Conservation (phyloP, 2,113 vertebrate species). For the Serinus canaria region DNA sequence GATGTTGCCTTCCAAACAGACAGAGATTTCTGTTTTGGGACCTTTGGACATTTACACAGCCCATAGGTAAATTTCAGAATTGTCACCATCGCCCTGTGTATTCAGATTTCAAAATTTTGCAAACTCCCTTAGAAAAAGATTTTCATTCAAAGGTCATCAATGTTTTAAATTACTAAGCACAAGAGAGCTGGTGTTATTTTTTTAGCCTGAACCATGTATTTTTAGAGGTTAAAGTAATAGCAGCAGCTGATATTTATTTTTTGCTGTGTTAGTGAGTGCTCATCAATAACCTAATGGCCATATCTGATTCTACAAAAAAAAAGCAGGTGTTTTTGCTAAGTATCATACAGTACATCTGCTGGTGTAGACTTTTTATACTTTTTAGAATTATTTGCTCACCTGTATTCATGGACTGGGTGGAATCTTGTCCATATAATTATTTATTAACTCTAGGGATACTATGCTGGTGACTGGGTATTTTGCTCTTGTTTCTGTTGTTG, state of each 20-base stretch:
- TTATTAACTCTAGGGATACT: neutral
- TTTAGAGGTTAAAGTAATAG: slow-evolving; percentile 7
- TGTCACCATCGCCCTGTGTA: slow-evolving; percentile 28
- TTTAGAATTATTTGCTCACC: neutral
- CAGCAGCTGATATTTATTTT: slow-evolving; percentile 13
- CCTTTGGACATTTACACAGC: slow-evolving; percentile 73
- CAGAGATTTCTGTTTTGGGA: slow-evolving; percentile 40
- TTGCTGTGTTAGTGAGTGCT: neutral
- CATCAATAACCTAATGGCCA: neutral
- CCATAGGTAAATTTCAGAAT: slow-evolving; percentile 72
- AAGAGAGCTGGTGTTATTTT: slow-evolving; percentile 20
- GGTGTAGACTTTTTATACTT: neutral
- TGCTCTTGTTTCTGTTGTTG: neutral
- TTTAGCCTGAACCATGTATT: neutral
- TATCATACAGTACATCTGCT: neutral
- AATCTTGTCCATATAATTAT: neutral
- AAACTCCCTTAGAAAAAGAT: neutral
- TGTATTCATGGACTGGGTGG: neutral
- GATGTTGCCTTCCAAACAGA: slow-evolving; percentile 25
- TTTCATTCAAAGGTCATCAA: slow-evolving; percentile 2
- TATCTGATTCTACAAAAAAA: neutral
- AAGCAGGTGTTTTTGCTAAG: neutral
- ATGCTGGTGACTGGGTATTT: neutral
- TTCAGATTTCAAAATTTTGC: slow-evolving; percentile 49
- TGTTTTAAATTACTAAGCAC: neutral